Evolutionary conservation across 2,888 invertebrate species (phyloP).

Genomic region (Neoscelio sp.): DNA sequence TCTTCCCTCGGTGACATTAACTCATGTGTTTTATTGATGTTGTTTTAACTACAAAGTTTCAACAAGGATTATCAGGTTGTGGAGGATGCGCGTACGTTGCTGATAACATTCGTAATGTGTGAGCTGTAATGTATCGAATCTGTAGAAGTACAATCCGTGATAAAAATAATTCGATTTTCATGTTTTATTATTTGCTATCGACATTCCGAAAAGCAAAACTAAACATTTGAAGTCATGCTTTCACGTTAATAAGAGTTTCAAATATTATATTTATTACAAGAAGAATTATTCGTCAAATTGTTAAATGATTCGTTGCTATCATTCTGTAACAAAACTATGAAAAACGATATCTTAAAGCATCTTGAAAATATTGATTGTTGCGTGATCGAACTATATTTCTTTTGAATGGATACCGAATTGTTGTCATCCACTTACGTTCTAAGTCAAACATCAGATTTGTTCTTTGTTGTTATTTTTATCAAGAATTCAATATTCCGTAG

Average conservation of each 20-base stretch:
- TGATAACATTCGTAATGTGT: conserved; percentile 33
- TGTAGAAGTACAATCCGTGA: conserved; percentile 9
- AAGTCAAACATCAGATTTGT: too few relatives aligned
- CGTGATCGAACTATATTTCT: too few relatives aligned
- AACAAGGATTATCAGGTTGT: conserved; percentile 22
- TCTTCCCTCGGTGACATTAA: not conserved
- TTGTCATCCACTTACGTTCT: too few relatives aligned
- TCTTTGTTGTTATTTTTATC: too few relatives aligned
- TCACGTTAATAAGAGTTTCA: not conserved
- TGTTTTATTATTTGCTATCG: conserved; percentile 25
- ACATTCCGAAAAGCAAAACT: not conserved
- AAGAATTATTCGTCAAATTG: not conserved
- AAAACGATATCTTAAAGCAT: too few relatives aligned
- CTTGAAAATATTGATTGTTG: too few relatives aligned
- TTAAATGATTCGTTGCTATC: too few relatives aligned
- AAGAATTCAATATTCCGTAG: too few relatives aligned
- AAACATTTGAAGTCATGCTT: conserved; percentile 8
- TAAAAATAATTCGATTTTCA: conserved; percentile 25
- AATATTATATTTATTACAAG: not conserved
- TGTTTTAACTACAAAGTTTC: conserved; percentile 13
- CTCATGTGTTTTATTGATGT: not conserved
- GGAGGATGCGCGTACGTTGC: conserved; percentile 10
- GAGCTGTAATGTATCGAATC: conserved; percentile 12
- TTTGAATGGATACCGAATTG: too few relatives aligned
- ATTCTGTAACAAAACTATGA: too few relatives aligned